Evolutionary conservation across 2,113 vertebrate genomes (phyloP).

Genomic region (Perca fluviatilis): DNA sequence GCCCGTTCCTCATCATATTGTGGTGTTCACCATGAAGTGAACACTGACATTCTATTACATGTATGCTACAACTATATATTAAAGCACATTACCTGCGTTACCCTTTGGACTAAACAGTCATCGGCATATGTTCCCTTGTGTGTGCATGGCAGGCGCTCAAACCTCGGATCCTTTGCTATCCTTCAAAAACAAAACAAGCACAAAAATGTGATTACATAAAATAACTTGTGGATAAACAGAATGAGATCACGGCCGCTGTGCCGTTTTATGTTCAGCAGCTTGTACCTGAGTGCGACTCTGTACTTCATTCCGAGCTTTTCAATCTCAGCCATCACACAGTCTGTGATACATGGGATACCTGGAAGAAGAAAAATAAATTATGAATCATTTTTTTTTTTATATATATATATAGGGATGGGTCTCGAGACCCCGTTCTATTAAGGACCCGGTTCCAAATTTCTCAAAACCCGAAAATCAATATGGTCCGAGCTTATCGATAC

Average conservation of each 20-base stretch:
- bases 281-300: constrained; percentile 95
- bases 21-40: not conserved
- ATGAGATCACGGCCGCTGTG: not conserved
- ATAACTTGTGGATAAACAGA: not conserved
- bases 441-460: no score
- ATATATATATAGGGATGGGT: no score
- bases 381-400: no score
- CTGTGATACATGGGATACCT: constrained; percentile 98
- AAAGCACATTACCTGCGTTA: constrained; percentile 91
- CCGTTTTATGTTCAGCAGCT: not conserved
- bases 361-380: not conserved
- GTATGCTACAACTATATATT: not conserved
- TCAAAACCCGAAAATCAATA: no score
- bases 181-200: constrained; percentile 74
- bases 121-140: constrained; percentile 98
- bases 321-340: constrained; percentile 99
- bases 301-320: constrained; percentile 98
- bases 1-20: not conserved
- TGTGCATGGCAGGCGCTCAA: constrained; percentile 94
- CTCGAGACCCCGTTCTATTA: no score
- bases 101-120: constrained; percentile 97
- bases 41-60: not conserved
- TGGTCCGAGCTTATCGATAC: no score
- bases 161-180: constrained; percentile 96
- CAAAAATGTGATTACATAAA: not conserved